Evolutionary conservation across 1,140 invertebrate species (phyloP).

Genomic region (Teleopsis dalmanni): DNA sequence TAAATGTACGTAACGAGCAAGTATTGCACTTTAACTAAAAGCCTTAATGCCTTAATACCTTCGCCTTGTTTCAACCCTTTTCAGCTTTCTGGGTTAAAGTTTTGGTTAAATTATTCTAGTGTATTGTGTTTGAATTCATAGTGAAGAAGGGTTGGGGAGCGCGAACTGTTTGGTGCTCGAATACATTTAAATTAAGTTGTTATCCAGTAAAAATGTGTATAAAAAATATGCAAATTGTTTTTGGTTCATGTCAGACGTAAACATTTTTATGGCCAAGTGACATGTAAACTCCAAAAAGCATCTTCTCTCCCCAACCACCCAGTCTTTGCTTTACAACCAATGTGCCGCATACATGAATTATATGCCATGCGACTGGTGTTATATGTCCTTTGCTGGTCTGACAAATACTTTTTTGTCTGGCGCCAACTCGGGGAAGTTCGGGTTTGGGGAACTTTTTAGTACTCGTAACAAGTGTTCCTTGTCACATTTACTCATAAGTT

Average conservation of each 20-base stretch:
- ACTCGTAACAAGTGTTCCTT: too few relatives aligned
- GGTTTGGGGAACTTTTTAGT: too few relatives aligned
- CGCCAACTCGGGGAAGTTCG: conserved; percentile 3
- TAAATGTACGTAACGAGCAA: neutral
- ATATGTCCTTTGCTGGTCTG: neutral
- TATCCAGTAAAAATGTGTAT: conserved; percentile 7
- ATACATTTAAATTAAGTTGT: conserved; percentile 16
- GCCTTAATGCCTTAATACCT: neutral
- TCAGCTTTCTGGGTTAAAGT: neutral
- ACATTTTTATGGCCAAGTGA: conserved; percentile 16
- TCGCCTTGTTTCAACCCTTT: neutral
- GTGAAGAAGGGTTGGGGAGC: too few relatives aligned
- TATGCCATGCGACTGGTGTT: neutral
- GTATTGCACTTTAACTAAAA: neutral
- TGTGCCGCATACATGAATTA: neutral
- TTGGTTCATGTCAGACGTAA: conserved; percentile 15
- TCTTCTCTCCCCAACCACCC: conserved; percentile 5
- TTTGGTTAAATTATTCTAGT: too few relatives aligned
- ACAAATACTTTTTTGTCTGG: conserved; percentile 4
- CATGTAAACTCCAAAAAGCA: conserved; percentile 16
- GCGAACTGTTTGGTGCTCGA: neutral
- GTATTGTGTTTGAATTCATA: too few relatives aligned
- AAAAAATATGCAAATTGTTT: conserved; percentile 18
- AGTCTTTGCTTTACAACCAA: neutral
- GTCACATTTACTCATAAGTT: too few relatives aligned